A percentile compares a stretch with the other conserved stretches of the same genome.
Conservation (phyloP, 2,797 vertebrate species). For the Taeniopygia guttata region DNA sequence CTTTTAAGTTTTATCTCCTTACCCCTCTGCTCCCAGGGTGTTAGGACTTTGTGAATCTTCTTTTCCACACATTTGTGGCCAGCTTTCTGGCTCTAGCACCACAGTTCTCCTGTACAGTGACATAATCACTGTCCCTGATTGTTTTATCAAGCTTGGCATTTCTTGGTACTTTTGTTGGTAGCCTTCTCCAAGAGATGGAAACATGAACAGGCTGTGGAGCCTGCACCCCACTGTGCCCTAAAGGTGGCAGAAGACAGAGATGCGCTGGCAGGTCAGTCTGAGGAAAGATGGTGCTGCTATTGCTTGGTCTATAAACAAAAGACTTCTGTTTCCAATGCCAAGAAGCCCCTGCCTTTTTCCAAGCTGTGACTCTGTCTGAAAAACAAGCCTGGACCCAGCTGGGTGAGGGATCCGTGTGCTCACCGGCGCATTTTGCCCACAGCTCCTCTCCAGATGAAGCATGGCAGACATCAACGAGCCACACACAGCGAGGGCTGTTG, state of each 20-base stretch:
- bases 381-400: neutral
- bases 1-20: neutral
- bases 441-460: neutral
- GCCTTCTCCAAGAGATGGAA: neutral
- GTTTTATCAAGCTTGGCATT: neutral
- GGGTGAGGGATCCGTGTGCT: neutral
- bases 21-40: neutral
- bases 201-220: neutral
- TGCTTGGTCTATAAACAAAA: conserved; percentile 2
- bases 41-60: neutral
- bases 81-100: neutral
- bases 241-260: neutral
- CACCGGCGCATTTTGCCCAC: neutral
- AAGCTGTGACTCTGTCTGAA: neutral
- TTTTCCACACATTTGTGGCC: neutral
- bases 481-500: fast-evolving
- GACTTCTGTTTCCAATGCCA: neutral
- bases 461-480: neutral
- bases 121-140: neutral
- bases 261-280: neutral
- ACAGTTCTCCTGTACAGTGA: neutral
- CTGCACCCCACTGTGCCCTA: neutral
- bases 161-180: neutral
- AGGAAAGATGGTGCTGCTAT: neutral
- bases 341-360: neutral